Base-by-base conservation (phyloP, 2,113 vertebrate genomes). In the Lepus timidus region DNA sequence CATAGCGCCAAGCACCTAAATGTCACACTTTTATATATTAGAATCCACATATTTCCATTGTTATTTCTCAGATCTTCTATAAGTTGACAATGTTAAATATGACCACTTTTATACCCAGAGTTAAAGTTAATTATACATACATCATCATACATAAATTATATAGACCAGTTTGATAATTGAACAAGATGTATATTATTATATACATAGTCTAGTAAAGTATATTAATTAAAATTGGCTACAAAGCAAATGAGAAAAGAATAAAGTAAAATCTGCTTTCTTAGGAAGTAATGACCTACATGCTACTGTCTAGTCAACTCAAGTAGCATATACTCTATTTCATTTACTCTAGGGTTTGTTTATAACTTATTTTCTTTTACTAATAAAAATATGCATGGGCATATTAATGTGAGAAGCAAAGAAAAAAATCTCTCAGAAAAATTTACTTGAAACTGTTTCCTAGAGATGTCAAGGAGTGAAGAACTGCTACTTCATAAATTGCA, bases 281-380 rank as follows among this genome's bases (percentile, higher is more conserved):
- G 52, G 31, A 94, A 95, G 44, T 92, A 17, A 58, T 91, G 91
- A 85, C 64, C 7, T 58, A 65, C 5, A 61, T 87, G 36, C 17
- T 91, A 14, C n/a, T 49, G 1, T 82, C 71, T 80, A 92, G 6
- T 83, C 36, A 90, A 86, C 85, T 92, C 58, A 96, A 88, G 58
- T 49, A 95, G 31, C 11, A 93, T 27, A 95, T 67, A 88, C 23
- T 93, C 27, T 79, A 79, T 83, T 68, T 75, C 11, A 78, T 95
- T 85, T 95, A 31, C 61, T 95, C 65, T 79, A 79, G 75, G 55
- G 10, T 83, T 83, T 90, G 14, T 94, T 96, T 96, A 83, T 86
- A 94, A 79, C 64, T 88, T 29, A 67, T 74, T 96, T 95, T 58
- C 65, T 94, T 84, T 86, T 86, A 75, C 33, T 85, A 83, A 96